phyloP scores from a whole-genome alignment of 1,140 invertebrate genomes.

The Campoletis sonorensis region DNA sequence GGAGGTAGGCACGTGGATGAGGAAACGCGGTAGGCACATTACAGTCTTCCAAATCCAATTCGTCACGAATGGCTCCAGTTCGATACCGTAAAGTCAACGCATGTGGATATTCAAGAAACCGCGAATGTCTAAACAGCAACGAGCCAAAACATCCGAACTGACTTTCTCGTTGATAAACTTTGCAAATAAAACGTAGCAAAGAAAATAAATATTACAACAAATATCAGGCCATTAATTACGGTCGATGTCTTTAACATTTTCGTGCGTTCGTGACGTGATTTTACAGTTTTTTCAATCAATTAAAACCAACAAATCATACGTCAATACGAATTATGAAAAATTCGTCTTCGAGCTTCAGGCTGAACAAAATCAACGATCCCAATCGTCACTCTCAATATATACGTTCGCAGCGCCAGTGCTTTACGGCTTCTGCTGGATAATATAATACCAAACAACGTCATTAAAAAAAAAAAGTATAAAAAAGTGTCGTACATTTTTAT shows the following conservation, averaged over 20 bases:
- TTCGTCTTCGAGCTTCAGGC: not conserved
- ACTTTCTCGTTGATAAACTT: not conserved
- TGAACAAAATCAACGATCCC: conserved; percentile 5
- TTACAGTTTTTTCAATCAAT: not conserved
- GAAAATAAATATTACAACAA: not conserved
- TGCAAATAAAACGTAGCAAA: conserved; percentile 30
- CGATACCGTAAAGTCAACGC: conserved; percentile 32
- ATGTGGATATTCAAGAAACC: conserved; percentile 12
- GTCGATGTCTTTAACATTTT: not conserved
- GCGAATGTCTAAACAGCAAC: not conserved
- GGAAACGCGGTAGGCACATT: conserved; percentile 55
- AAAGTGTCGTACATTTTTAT: not conserved
- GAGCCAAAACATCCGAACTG: conserved; percentile 43
- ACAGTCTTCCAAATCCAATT: conserved; percentile 72
- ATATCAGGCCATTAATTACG: conserved; percentile 5
- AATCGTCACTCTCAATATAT: conserved; percentile 2
- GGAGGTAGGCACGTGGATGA: conserved; percentile 50
- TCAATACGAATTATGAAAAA: conserved; percentile 24
- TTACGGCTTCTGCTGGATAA: conserved; percentile 8
- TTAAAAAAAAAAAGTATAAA: not conserved
- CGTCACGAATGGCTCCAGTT: conserved; percentile 56
- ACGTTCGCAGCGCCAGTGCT: not conserved
- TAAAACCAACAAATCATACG: not conserved
- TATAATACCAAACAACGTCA: not conserved
- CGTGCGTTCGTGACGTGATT: conserved; percentile 16